These are phyloP conservation scores for Phrynosoma platyrhinos DNA, from an alignment of 2,113 vertebrate genomes.

Conservation along the genomic window DNA sequence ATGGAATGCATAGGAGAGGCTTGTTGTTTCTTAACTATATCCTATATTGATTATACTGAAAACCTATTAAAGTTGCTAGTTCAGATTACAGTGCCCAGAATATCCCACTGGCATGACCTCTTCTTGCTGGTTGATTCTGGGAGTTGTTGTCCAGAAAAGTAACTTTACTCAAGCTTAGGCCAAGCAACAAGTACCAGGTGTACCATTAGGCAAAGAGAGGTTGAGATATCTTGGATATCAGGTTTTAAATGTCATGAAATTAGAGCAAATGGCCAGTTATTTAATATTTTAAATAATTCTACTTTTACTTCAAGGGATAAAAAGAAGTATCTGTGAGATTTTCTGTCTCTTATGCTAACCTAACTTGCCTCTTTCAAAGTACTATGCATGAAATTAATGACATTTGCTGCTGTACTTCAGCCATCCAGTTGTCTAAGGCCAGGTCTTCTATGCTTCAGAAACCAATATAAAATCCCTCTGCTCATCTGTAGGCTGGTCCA, in stretches of 20 bases:
- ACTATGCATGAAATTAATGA: not conserved
- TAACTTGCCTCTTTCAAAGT: not conserved
- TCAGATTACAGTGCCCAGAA: too few species aligned
- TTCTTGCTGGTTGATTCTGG: too few species aligned
- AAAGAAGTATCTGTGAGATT: not conserved
- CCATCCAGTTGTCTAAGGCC: not conserved
- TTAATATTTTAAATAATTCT: not conserved
- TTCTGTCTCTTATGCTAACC: not conserved
- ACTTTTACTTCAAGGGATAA: not conserved
- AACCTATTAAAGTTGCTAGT: not conserved
- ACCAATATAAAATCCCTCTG: not conserved
- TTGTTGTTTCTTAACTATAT: too few species aligned
- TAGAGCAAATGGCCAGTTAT: not conserved
- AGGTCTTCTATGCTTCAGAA: not conserved
- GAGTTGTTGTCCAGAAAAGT: not conserved
- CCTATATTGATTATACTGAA: not conserved
- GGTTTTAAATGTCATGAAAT: not conserved
- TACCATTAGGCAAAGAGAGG: not conserved
- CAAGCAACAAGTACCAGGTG: not conserved
- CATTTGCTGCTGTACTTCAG: not conserved
- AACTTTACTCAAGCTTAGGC: not conserved
- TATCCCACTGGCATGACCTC: too few species aligned
- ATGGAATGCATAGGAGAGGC: not conserved
- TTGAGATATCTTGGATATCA: not conserved
- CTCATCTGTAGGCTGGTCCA: not conserved